Conservation (phyloP, 2,888 invertebrate species). For the Vandiemenella viatica region DNA sequence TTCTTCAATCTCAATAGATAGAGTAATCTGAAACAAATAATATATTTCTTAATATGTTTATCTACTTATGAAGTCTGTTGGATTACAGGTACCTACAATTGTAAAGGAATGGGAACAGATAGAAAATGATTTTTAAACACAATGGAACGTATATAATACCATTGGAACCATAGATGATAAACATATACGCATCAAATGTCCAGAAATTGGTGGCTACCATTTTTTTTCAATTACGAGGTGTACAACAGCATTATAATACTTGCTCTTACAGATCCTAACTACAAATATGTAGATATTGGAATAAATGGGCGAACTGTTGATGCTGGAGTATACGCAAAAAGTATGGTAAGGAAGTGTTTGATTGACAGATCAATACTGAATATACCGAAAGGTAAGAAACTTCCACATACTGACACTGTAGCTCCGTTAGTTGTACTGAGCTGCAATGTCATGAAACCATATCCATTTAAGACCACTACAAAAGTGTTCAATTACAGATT, state of each 20-base stretch:
- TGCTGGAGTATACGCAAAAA: constrained; percentile 12
- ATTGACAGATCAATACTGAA: constrained; percentile 5
- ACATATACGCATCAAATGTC: no score
- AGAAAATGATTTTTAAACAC: constrained; percentile 9
- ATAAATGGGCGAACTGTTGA: constrained; percentile 17
- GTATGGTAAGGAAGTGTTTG: constrained; percentile 2
- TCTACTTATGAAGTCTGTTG: no score
- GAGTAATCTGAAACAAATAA: no score
- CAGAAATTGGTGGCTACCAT: constrained; percentile 13
- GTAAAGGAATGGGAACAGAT: constrained; percentile 7
- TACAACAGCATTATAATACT: constrained; percentile 8
- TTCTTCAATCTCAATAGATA: no score
- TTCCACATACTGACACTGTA: constrained; percentile 3
- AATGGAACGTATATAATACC: constrained; percentile 15
- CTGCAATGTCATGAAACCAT: constrained; percentile 8
- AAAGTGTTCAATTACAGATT: no score
- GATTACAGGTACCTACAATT: constrained; percentile 6
- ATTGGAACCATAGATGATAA: constrained; percentile 17
- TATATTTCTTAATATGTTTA: no score
- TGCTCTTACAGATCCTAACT: constrained; percentile 15
- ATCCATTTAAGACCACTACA: constrained; percentile 8
- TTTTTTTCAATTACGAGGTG: constrained; percentile 17
- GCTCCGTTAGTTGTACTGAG: constrained; percentile 7
- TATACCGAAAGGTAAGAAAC: not conserved
- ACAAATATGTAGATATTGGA: constrained; percentile 18